phyloP scores from a whole-genome alignment of 2,797 vertebrate species.

The Crocidura indochinensis region DNA sequence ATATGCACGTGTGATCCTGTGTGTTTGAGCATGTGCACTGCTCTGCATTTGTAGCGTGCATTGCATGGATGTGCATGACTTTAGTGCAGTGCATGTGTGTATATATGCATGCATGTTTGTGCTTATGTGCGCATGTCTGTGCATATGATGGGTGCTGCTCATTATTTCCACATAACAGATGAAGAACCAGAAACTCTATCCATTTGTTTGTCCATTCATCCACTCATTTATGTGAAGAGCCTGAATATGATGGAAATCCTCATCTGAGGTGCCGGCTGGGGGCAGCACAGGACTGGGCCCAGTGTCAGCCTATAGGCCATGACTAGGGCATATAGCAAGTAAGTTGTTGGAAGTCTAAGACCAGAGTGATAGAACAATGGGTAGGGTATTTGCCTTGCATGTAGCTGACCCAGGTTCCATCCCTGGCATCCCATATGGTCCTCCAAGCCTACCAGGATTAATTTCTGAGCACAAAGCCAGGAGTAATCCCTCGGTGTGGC shows the following conservation, averaged over 20 bases:
- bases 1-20: too few relatives aligned
- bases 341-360: background rate
- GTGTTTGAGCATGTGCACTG: too few relatives aligned
- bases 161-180: background rate
- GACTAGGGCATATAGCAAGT: background rate
- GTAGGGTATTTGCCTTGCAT: too few relatives aligned
- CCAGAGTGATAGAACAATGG: too few relatives aligned
- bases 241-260: background rate
- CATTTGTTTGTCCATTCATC: background rate
- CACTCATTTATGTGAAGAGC: background rate
- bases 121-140: background rate
- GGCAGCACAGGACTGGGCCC: background rate
- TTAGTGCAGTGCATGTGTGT: background rate
- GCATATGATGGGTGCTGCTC: too few relatives aligned
- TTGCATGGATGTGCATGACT: too few relatives aligned
- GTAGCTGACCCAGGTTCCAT: too few relatives aligned
- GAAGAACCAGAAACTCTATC: slow-evolving; percentile 6
- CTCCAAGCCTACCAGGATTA: too few relatives aligned
- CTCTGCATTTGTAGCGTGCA: too few relatives aligned
- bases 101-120: background rate
- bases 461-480: too few relatives aligned
- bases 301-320: background rate
- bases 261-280: background rate
- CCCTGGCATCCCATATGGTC: too few relatives aligned
- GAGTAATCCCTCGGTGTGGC: too few relatives aligned